These are phyloP conservation scores for Notechis scutatus DNA, from an alignment of 2,113 vertebrate species.

Conservation along the genomic window DNA sequence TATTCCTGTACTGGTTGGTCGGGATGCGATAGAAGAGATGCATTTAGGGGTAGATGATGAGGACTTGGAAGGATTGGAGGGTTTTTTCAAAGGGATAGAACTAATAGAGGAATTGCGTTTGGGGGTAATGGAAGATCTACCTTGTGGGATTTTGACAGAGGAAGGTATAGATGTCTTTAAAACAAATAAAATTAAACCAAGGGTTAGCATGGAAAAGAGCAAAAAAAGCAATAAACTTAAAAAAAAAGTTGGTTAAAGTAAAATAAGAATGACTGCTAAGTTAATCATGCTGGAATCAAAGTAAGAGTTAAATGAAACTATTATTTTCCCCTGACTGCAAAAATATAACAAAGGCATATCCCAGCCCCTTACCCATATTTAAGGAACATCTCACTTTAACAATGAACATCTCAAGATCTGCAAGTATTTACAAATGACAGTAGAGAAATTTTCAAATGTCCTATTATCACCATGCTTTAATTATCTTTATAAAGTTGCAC, in stretches of 20 bases:
- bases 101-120: slow-evolving; percentile 72
- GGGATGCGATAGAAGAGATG: slow-evolving; percentile 71
- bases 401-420: background rate
- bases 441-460: background rate
- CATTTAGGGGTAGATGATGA: slow-evolving; percentile 68
- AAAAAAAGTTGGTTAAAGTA: slow-evolving; percentile 1
- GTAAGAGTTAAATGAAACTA: background rate
- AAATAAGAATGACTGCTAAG: background rate
- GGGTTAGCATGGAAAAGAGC: slow-evolving; percentile 52
- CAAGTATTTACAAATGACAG: background rate
- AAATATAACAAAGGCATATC: background rate
- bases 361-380: background rate
- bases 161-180: slow-evolving; percentile 80
- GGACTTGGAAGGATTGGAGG: slow-evolving; percentile 65
- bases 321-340: background rate
- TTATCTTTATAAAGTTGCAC: background rate
- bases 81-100: slow-evolving; percentile 73
- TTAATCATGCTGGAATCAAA: background rate
- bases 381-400: background rate
- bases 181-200: slow-evolving; percentile 69
- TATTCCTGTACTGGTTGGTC: slow-evolving; percentile 63
- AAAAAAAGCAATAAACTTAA: slow-evolving; percentile 27
- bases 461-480: background rate
- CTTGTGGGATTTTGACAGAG: slow-evolving; percentile 69
- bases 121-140: slow-evolving; percentile 74